phyloP scores from a whole-genome alignment of 2,113 vertebrate species.

The Centrocercus urophasianus region DNA sequence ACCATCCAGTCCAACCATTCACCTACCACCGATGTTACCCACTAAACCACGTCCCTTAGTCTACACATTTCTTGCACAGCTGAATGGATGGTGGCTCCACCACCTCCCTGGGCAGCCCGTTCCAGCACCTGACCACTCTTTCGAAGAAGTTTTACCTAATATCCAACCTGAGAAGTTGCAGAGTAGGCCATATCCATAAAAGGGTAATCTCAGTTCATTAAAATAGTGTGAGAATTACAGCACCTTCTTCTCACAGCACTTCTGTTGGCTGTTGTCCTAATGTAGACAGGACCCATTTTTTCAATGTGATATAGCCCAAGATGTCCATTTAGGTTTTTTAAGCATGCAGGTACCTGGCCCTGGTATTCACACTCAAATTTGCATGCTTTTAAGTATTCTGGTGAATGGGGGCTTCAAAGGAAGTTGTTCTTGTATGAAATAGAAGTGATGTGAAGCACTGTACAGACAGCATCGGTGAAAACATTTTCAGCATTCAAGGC shows the following conservation, averaged over 20 bases:
- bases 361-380: background rate
- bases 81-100: background rate
- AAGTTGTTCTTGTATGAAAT: background rate
- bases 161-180: background rate
- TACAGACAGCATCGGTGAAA: background rate
- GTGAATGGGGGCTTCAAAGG: background rate
- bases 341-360: background rate
- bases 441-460: background rate
- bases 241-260: fast-evolving
- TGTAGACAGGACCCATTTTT: background rate
- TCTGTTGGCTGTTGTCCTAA: background rate
- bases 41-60: background rate
- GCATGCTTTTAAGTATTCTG: background rate
- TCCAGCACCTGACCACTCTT: background rate
- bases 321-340: background rate
- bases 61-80: too few species aligned
- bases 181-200: background rate
- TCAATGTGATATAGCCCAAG: background rate
- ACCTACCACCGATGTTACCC: background rate
- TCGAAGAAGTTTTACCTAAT: background rate
- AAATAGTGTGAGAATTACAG: background rate
- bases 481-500: background rate
- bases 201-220: background rate
- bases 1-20: background rate
- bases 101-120: background rate